These are phyloP conservation scores for Alectoris magna DNA, from an alignment of 2,797 vertebrate genomes.

Conservation along the genomic window DNA sequence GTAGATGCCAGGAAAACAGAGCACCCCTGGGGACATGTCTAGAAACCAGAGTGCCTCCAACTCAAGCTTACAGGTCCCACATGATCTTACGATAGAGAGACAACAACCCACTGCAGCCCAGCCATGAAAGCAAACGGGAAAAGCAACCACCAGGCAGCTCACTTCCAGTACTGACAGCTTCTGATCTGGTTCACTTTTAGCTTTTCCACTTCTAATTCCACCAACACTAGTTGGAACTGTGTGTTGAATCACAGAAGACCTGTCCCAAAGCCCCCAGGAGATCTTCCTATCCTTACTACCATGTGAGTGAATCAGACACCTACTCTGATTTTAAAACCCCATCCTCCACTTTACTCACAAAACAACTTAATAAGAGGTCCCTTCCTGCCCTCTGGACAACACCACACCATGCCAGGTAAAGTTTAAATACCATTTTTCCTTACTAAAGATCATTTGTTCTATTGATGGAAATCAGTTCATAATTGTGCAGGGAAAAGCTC, in stretches of 20 bases:
- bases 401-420: background rate
- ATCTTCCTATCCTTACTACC: background rate
- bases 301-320: background rate
- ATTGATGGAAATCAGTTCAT: background rate
- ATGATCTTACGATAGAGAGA: background rate
- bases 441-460: background rate
- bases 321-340: background rate
- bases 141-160: background rate
- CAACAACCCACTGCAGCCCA: background rate
- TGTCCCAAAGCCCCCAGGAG: background rate
- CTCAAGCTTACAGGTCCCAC: background rate
- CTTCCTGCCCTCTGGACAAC: background rate
- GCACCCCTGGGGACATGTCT: rapidly evolving
- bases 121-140: background rate
- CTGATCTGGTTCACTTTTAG: background rate
- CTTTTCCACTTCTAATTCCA: background rate
- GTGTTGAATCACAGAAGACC: background rate
- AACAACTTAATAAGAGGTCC: background rate
- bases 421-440: background rate
- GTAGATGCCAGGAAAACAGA: background rate
- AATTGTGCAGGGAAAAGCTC: background rate
- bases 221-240: background rate
- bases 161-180: background rate
- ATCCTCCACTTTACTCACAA: background rate
- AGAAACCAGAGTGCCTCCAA: background rate